Evolutionary conservation across 2,888 invertebrate species (phyloP).

Genomic region (Dasypogon diadema): DNA sequence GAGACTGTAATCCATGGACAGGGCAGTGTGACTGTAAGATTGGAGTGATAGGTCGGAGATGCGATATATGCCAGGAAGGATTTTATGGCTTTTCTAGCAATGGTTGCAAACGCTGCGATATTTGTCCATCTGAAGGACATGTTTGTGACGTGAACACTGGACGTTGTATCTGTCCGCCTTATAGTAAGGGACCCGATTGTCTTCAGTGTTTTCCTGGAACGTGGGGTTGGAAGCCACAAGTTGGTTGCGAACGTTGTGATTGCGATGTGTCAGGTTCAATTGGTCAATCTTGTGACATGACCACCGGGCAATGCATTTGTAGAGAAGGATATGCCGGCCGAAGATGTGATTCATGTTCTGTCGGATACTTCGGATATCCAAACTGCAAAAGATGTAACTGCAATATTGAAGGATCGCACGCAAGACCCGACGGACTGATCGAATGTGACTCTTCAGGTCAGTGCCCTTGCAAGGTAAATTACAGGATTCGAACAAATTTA

Average conservation of each 20-base stretch:
- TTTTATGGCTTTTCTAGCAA: slow-evolving; percentile 78
- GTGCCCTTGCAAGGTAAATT: slow-evolving; percentile 87
- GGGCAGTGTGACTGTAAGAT: slow-evolving; percentile 85
- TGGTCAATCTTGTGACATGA: slow-evolving; percentile 75
- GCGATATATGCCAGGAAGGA: slow-evolving; percentile 80
- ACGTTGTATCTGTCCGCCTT: slow-evolving; percentile 90
- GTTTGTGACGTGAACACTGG: slow-evolving; percentile 92
- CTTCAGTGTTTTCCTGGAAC: slow-evolving; percentile 83
- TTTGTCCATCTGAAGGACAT: slow-evolving; percentile 84
- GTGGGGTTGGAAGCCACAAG: slow-evolving; percentile 80
- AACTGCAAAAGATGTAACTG: slow-evolving; percentile 89
- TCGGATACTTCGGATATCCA: slow-evolving; percentile 91
- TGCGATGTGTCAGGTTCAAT: slow-evolving; percentile 75
- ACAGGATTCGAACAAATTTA: no score
- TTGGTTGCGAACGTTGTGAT: slow-evolving; percentile 86
- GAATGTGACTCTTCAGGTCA: slow-evolving; percentile 80
- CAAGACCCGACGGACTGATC: slow-evolving; percentile 73
- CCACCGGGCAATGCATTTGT: slow-evolving; percentile 77
- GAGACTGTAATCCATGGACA: slow-evolving; percentile 78
- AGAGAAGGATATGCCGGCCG: slow-evolving; percentile 80
- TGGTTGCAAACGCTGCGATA: slow-evolving; percentile 86
- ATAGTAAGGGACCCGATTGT: slow-evolving; percentile 86
- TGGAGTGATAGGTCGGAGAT: slow-evolving; percentile 80
- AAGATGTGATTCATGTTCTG: slow-evolving; percentile 84
- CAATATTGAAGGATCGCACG: slow-evolving; percentile 77